Evolutionary conservation across 2,888 invertebrate genomes (phyloP).

Genomic region (Eucriotettix oculatus): DNA sequence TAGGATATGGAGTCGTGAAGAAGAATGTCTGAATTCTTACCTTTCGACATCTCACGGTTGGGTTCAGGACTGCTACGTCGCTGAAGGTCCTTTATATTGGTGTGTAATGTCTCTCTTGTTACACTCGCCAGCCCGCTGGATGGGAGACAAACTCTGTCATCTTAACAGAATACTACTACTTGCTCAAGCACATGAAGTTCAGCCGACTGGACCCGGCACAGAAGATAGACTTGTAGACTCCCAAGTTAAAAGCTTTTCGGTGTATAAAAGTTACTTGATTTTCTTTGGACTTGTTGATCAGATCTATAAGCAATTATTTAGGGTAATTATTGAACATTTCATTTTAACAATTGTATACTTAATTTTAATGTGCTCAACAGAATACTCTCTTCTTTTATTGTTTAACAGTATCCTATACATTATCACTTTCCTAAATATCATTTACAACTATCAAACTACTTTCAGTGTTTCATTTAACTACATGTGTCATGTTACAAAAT

Average conservation of each 20-base stretch:
- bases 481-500: too few relatives aligned
- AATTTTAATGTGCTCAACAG: too few relatives aligned
- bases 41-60: conserved; percentile 44
- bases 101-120: conserved; percentile 63
- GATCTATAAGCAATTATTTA: conserved; percentile 72
- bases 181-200: conserved; percentile 56
- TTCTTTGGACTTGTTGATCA: conserved; percentile 74
- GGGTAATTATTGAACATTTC: conserved; percentile 33
- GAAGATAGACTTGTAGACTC: conserved; percentile 32
- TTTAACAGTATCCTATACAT: too few relatives aligned
- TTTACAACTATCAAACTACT: too few relatives aligned
- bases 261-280: conserved; percentile 73
- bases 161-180: conserved; percentile 58
- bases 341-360: background rate
- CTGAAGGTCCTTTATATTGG: conserved; percentile 86
- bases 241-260: conserved; percentile 46
- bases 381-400: too few relatives aligned
- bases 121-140: conserved; percentile 64
- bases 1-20: conserved; percentile 59
- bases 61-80: conserved; percentile 73
- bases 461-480: too few relatives aligned
- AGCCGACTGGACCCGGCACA: conserved; percentile 41
- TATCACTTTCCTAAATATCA: too few relatives aligned
- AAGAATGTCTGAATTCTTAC: conserved; percentile 55
- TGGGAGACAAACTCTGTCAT: conserved; percentile 47